Base-by-base conservation (phyloP, 1,140 invertebrate genomes). In the Platorchestia sp. region DNA sequence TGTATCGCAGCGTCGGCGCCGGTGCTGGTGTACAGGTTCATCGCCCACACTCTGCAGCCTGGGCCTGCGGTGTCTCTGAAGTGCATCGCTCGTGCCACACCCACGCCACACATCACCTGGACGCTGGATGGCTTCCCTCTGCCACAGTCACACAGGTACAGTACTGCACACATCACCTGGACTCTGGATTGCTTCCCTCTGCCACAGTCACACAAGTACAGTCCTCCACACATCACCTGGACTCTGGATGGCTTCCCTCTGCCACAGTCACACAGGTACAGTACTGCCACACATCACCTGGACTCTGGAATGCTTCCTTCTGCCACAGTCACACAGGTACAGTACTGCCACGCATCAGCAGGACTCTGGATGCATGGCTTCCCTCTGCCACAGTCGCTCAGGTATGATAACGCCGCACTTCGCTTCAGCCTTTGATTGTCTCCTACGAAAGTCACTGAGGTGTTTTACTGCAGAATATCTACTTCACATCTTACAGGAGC, bases 191-290 rank as follows among this genome's bases (percentile, higher is more conserved):
- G 47, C 6, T 51, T 51, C 47, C 47, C n/a, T n/a, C n/a, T n/a
- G n/a, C n/a, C n/a, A n/a, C n/a, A n/a, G n/a, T n/a, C n/a, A n/a
- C n/a, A n/a, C n/a, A n/a, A n/a, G n/a, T n/a, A n/a, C n/a, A n/a
- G n/a, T n/a, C n/a, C n/a, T n/a, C 99, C 99, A 0, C 98, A 98
- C 96, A 98, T 99, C 95, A 98, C 98, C 10, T 99, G 99, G 99
- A 97, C 98, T 90, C 97, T 99, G 36, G 99, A 99, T 97, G 98
- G 97, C 75, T 96, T 97, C 87, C 96, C 96, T 1, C 95, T 97
- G 7, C 96, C 96, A 27, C 96, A 97, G 27, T 95, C 42, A 0
- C 95, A 96, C n/a, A 96, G 96, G 96, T 96, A 45, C 36, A 36
- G 59, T 75, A 95, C 86, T 86, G 47, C 44, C 86, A 95, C 91